Evolutionary conservation across 2,888 invertebrate species (phyloP), one percentile per base, ranked within the genome.

Genomic region (Mythimna lalbum): DNA sequence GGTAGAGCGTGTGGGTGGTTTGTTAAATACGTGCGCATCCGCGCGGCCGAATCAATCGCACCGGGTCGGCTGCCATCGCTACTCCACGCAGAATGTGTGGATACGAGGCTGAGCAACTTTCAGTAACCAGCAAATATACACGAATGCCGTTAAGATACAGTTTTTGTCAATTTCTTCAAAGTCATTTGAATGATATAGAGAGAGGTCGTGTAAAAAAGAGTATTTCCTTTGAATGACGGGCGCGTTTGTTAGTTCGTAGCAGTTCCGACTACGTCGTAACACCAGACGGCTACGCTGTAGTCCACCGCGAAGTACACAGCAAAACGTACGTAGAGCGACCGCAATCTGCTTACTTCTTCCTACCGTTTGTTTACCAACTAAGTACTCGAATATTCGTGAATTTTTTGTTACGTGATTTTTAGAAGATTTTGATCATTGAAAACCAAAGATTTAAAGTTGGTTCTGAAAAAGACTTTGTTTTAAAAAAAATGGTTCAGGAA

Each of bases 1-100:
- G 59, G 59, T 39, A 21, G 53, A 31, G 55, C 1, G 43, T 19
- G 81, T 62, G 63, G 57, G 67, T 57, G 66, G 66, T 27, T 53
- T 56, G 64, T 61, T 65, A 68, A 69, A 82, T 74, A 74, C 74
- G 80, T 76, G 67, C 82, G 69, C 57, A 62, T 55, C 33, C 49
- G 73, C 72, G 63, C 53, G 71, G 66, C 63, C 50, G 55, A 73
- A 80, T 77, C 85, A 84, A 82, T 84, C 83, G 83, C 66, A 57
- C 63, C 63, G 69, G 81, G 68, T 66, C 66, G 63, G 21, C n/a
- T 53, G 52, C 27, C 49, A 65, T 55, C 36, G 69, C 69, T 60
- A 49, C 60, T 72, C 39, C 56, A 63, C 75, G 53, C 69, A 27
- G 27, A 50, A 47, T 50, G 57, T 59, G 7, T 59, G 12, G 59